A percentile compares a stretch with the other conserved stretches of the same genome.
These are phyloP conservation scores for Centroberyx gerrardi DNA, from an alignment of 2,797 vertebrate species.

Conservation along the genomic window DNA sequence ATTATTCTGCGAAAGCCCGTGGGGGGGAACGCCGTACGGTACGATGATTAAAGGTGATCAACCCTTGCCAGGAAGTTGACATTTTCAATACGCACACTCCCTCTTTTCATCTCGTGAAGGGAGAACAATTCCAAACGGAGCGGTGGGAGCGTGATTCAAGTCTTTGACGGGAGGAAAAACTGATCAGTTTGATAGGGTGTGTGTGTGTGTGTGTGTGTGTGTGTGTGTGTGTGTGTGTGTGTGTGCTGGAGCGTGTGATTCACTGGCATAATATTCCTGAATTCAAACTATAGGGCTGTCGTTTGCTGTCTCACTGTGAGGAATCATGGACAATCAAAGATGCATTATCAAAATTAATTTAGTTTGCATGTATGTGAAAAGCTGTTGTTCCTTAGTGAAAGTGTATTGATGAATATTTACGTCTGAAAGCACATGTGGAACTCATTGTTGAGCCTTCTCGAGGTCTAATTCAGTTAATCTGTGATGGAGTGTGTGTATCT, in stretches of 20 bases:
- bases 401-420: slow-evolving; percentile 1
- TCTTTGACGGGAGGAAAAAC: slow-evolving; percentile 57
- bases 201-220: slow-evolving; percentile 19
- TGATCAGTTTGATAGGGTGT: slow-evolving; percentile 50
- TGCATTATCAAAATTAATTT: background rate
- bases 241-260: slow-evolving; percentile 25
- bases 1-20: slow-evolving; percentile 24
- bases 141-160: slow-evolving; percentile 57
- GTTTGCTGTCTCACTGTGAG: background rate
- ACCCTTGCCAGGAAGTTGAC: slow-evolving; percentile 72
- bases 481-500: too few relatives aligned
- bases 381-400: background rate
- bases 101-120: slow-evolving; percentile 72
- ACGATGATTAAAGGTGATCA: slow-evolving; percentile 70
- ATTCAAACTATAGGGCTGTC: background rate
- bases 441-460: background rate
- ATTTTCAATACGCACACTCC: slow-evolving; percentile 63
- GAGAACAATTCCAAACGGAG: slow-evolving; percentile 59
- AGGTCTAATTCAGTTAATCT: too few relatives aligned
- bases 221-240: slow-evolving; percentile 18
- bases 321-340: slow-evolving; percentile 10
- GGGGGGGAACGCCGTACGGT: slow-evolving; percentile 35
- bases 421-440: slow-evolving; percentile 1
- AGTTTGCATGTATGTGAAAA: slow-evolving; percentile 5
- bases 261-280: slow-evolving; percentile 9